Evolutionary conservation across 2,888 invertebrate species (phyloP), one percentile per base, ranked within the genome.

Genomic region (Leptopilina syphax): DNA sequence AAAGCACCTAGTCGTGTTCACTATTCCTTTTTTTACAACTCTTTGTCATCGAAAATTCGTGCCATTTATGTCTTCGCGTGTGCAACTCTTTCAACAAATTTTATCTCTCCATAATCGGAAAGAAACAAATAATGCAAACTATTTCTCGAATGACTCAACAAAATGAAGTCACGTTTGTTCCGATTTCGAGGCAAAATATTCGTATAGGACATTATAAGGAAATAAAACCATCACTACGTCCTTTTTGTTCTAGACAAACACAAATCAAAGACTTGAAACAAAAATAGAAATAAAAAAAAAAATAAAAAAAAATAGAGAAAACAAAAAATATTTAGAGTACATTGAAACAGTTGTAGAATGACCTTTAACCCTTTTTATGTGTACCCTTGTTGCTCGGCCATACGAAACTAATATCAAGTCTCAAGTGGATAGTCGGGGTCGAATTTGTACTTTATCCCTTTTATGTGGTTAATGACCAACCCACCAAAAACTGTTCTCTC

Each of bases 91-190:
- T 50, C 8, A 54, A 18, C 47, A 57, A 44, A 24, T 73, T 54
- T 34, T 57, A 34, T 54, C 54, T 73, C 34, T 54, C 70, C 54
- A 73, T 18, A 73, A 34, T 9, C n/a, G 34, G 57, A n/a, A n/a
- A 54, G n/a, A 27, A 41, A 34, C 54, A 34, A 73, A 73, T 57
- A 57, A 57, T 34, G 34, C 73, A 41, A 73, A 73, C 54, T 73
- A 73, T 70, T 50, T 27, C 73, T 73, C n/a, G 34, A 57, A 54
- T 57, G 73, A 73, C n/a, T 73, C 54, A 57, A 34, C 73, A n/a
- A 73, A 44, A 73, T 54, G n/a, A 73, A 73, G 73, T 73, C 73
- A 73, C 54, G 57, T 73, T 73, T 57, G 73, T 73, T 73, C 73
- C 57, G 57, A 73, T 73, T 73, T 73, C 57, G 34, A 73, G 57